Evolutionary conservation across 2,888 invertebrate genomes (phyloP), one percentile per base, ranked within the genome.

Genomic region (Onthophagus sagittarius): DNA sequence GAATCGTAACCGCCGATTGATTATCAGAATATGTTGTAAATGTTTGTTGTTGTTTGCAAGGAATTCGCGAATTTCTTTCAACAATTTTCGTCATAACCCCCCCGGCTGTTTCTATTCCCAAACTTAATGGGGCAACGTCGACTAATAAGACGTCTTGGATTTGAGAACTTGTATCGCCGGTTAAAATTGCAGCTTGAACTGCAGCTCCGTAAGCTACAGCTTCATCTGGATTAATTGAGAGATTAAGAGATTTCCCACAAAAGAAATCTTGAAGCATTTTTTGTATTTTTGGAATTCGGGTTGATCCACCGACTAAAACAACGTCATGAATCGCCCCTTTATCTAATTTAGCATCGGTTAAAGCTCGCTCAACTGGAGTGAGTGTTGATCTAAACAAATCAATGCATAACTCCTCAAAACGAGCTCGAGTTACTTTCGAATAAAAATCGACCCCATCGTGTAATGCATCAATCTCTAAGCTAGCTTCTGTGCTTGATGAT

Each of bases 181-280:
- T 91, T 14, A 98, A 87, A 78, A 97, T 96, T 64, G 97, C 97
- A 0, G 96, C 97, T 85, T 97, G 97, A 0, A 97, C 95, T 15
- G 97, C 96, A 2, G 97, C 96, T 3, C 96, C 96, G 82, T 96
- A 97, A 0, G 97, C 97, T 0, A 97, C 94, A 5, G 97, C 94
- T 85, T 96, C 95, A 81, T 96, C 95, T 0, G 95, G 97, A 85
- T 97, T 97, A 79, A 97, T 97, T 7, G 94, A 94, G 71, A 96
- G 89, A 86, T 97, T 97, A 62, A 97, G 86, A 74, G 93, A 90
- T 85, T 96, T 95, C 0, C 94, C 94, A 74, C 89, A 88, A 83
- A 94, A 94, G 85, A 91, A 93, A 77, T 94, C 93, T 87, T 91
- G 95, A 63, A 96, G 87, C 78, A 97, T 88, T 82, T 94, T 93